phyloP scores from a whole-genome alignment of 2,888 invertebrate species.

The Lathronympha strigana region DNA sequence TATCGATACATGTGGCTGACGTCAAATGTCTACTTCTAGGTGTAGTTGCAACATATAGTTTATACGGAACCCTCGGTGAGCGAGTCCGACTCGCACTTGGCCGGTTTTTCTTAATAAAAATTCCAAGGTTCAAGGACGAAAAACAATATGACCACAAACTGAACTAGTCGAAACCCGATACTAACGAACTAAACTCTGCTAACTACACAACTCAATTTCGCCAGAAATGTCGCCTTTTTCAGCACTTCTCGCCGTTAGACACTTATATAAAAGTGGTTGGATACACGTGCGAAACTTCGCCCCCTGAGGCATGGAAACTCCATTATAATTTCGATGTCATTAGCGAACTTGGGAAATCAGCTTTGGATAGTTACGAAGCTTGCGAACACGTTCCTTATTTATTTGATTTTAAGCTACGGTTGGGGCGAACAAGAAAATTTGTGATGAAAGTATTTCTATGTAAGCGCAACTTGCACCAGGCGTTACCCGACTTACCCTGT shows the following conservation, averaged over 20 bases:
- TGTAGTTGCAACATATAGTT: no score
- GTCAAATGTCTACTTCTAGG: no score
- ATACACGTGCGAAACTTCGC: slow-evolving; percentile 50
- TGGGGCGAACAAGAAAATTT: neutral
- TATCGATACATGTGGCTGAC: no score
- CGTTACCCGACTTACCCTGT: no score
- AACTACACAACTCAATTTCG: slow-evolving; percentile 29
- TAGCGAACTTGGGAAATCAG: slow-evolving; percentile 58
- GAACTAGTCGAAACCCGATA: neutral
- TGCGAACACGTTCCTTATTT: slow-evolving; percentile 6
- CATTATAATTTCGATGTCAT: slow-evolving; percentile 63
- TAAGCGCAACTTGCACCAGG: no score
- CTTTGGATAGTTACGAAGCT: slow-evolving; percentile 47
- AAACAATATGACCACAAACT: neutral
- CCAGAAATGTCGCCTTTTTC: slow-evolving; percentile 27
- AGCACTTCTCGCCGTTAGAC: slow-evolving; percentile 4
- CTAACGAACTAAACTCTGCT: slow-evolving; percentile 21
- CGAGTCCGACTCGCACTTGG: no score
- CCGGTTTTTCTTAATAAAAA: no score
- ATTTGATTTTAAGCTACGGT: neutral
- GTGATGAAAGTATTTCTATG: neutral
- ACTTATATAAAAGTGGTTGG: slow-evolving; percentile 22
- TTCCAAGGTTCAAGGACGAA: neutral
- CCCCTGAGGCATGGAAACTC: slow-evolving; percentile 56
- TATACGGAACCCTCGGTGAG: no score